A percentile compares a stretch with the other conserved stretches of the same genome.
Evolutionary conservation across 2,113 vertebrate genomes (phyloP).

Genomic region (Ochotona curzoniae): DNA sequence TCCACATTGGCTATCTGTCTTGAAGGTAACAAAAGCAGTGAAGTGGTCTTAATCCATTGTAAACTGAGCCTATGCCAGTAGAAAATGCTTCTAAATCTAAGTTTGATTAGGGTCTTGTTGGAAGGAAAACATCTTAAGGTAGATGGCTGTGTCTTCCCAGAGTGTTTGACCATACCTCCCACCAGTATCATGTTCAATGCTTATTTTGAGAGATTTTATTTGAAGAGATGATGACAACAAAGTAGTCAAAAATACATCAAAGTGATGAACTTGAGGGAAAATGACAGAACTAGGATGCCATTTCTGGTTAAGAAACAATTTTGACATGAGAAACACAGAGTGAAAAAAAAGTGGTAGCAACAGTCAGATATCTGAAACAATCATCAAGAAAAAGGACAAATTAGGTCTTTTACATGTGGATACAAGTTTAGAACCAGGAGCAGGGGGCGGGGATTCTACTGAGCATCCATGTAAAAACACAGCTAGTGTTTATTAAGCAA

Average conservation of each 20-base stretch:
- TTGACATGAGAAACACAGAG: not conserved
- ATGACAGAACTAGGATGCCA: not conserved
- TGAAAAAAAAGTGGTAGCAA: not conserved
- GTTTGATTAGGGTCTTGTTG: not conserved
- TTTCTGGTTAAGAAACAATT: slow-evolving; percentile 25
- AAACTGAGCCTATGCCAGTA: not conserved
- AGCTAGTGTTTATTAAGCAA: not conserved
- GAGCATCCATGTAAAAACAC: not conserved
- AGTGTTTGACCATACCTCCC: not conserved
- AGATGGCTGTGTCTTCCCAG: not conserved
- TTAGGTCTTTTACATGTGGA: not conserved
- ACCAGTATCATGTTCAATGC: not conserved
- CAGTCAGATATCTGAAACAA: not conserved
- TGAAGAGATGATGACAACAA: not conserved
- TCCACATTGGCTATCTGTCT: not conserved
- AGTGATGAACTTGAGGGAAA: not conserved
- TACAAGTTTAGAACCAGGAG: slow-evolving; percentile 25
- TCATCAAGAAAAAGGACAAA: slow-evolving; percentile 10
- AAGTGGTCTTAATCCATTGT: not conserved
- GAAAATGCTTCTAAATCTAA: not conserved
- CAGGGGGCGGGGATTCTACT: not conserved
- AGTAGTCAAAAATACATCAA: not conserved
- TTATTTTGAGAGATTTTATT: not conserved
- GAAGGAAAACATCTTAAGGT: slow-evolving; percentile 16
- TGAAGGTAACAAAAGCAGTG: not conserved